Base-by-base conservation (phyloP, 2,113 vertebrate genomes). In the Sceloporus tristichus region DNA sequence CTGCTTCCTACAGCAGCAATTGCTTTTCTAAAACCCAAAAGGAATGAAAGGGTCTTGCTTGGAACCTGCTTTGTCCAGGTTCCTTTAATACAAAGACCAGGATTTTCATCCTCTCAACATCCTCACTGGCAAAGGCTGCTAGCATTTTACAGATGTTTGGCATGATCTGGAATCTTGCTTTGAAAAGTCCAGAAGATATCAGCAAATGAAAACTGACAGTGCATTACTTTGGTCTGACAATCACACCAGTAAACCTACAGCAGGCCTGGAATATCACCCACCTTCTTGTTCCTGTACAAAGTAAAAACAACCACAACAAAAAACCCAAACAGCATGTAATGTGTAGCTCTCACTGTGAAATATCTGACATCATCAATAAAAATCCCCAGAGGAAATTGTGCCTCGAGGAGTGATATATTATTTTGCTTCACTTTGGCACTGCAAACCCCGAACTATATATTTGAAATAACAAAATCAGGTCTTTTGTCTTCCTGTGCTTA, bases 351-450 rank as follows among this genome's bases (percentile, higher is more conserved):
- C 89, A 5, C 85, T 65, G 1, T 9, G 71, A 0, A 71, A 74
- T 84, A 85, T 14, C 77, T 83, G 90, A 79, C 86, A 92, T 0
- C 82, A n/a, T 85, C 91, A 3, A 34, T n/a, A 79, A 87, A 62
- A 87, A 82, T 80, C 27, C 27, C 77, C 42, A 70, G 0, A 71
- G 34, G 73, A 0, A 1, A 81, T 89, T 82, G 71, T 74, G 87
- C 89, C 80, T 87, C 88, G 78, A 87, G 88, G 85, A 65, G 7
- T 70, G 56, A 1, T 0, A 85, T 54, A 80, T 85, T 88, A 84
- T 90, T 94, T 91, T 66, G 88, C 88, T 92, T 87, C 86, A 29
- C 91, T 94, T 92, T 90, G 91, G 92, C 85, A 0, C 38, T 90
- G 92, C 90, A 88, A 42, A 76, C 88, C 73, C 11, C 76, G 85